Evolutionary conservation across 2,113 vertebrate species (phyloP).

Genomic region (Motacilla alba): DNA sequence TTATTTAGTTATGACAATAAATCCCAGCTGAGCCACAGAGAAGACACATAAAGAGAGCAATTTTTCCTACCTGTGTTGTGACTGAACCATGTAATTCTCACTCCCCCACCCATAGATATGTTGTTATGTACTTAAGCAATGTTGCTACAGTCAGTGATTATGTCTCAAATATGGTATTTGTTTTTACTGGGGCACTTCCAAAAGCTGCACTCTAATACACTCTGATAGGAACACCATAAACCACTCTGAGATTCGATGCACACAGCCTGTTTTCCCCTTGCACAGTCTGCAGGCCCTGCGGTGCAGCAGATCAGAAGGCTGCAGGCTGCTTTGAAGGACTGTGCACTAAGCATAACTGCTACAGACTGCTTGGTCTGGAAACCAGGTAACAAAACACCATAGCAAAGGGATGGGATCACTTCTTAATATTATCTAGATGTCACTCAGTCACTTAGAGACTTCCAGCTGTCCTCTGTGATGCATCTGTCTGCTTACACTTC

Average conservation of each 20-base stretch:
- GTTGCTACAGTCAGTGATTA: background rate
- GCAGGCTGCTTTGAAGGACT: background rate
- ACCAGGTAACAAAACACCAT: background rate
- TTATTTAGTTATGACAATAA: constrained; percentile 24
- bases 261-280: background rate
- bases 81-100: constrained; percentile 6
- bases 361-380: background rate
- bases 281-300: fast-evolving
- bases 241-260: background rate
- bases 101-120: background rate
- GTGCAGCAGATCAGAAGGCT: background rate
- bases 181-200: background rate
- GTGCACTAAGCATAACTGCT: background rate
- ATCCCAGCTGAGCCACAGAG: constrained; percentile 3
- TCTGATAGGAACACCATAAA: background rate
- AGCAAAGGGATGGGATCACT: background rate
- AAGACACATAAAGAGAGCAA: background rate
- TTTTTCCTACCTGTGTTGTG: constrained; percentile 17
- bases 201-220: background rate
- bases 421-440: background rate
- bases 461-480: background rate
- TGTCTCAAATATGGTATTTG: background rate
- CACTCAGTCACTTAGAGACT: background rate
- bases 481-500: background rate
- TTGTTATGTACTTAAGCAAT: background rate